These are phyloP conservation scores for Onychomys arenicola DNA, from an alignment of 2,797 vertebrate genomes.

Conservation along the genomic window DNA sequence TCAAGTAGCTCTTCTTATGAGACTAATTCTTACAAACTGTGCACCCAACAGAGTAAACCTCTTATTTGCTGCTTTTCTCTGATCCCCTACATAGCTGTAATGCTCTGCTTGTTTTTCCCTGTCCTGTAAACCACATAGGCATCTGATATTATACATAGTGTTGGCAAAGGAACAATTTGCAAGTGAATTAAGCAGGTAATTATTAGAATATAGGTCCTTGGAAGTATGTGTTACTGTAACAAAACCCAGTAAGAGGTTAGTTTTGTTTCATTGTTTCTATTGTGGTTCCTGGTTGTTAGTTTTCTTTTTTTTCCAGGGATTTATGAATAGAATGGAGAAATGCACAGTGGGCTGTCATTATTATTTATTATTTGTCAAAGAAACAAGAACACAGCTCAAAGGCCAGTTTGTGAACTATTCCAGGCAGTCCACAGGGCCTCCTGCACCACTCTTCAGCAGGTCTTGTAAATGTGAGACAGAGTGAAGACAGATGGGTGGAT, in stretches of 20 bases:
- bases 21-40: constrained; percentile 74
- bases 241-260: constrained; percentile 42
- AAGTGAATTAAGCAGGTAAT: constrained; percentile 78
- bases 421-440: constrained; percentile 64
- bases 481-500: constrained; percentile 84
- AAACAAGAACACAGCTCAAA: constrained; percentile 66
- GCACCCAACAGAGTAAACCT: constrained; percentile 75
- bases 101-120: constrained; percentile 68
- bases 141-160: constrained; percentile 65
- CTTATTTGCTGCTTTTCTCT: constrained; percentile 73
- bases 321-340: constrained; percentile 72
- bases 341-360: constrained; percentile 60
- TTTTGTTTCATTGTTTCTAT: constrained; percentile 68
- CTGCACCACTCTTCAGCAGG: constrained; percentile 62
- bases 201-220: constrained; percentile 61
- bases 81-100: constrained; percentile 67
- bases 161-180: constrained; percentile 77
- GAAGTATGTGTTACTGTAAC: constrained; percentile 66
- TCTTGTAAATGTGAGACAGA: constrained; percentile 80
- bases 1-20: constrained; percentile 75
- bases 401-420: constrained; percentile 66
- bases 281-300: constrained; percentile 67
- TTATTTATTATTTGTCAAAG: constrained; percentile 77
- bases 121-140: constrained; percentile 68
- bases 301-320: constrained; percentile 61